Base-by-base conservation (phyloP, 92 coral and sea anemone species). In the Ricordea florida region DNA sequence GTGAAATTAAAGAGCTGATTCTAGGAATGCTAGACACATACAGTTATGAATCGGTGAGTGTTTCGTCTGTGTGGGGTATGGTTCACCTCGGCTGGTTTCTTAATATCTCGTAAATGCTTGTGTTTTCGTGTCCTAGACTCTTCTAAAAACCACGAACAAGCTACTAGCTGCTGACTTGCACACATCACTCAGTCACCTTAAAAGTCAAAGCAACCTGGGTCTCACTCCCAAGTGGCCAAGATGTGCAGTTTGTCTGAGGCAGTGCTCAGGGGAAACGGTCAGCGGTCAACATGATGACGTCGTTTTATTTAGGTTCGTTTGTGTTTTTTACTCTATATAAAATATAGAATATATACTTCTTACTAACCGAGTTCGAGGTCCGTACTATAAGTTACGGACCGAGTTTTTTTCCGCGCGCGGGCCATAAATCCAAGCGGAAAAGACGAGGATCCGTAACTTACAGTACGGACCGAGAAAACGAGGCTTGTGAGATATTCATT, bases 11-110 rank as follows among this genome's bases (percentile, higher is more conserved):
- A 67, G 98, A 93, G 50, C 93, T 93, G 40, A 90, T 93, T 66
- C 61, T 93, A 34, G 98, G 98, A 52, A 93, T 93, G 98, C 60
- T 93, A 55, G 97, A 93, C 44, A 93, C 98, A 3, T 93, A 93
- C 81, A 93, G 79, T 44, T 93, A 93, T 70, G 98, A 93, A 67
- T 88, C 93, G 88, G 98, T 87, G 40, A 74, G 85, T 47, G 21
- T 0, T 42, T 42, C 13, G 17, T 13, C 13, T 20, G 13, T 42
- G 47, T 42, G 17, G 47, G 47, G 17, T 50, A 11, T 50, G 3
- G 24, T 6, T 4, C 27, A 21, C 14, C 33, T 22, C 2, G 2
- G 2, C 29, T 27, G 3, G 8, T 10, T 5, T 31, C 30, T 4
- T 11, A n/a, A 3, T 21, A 11, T 14, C 1, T n/a, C n/a, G 25